Evolutionary conservation across 2,113 vertebrate species (phyloP).

Genomic region (Myotis lucifugus): DNA sequence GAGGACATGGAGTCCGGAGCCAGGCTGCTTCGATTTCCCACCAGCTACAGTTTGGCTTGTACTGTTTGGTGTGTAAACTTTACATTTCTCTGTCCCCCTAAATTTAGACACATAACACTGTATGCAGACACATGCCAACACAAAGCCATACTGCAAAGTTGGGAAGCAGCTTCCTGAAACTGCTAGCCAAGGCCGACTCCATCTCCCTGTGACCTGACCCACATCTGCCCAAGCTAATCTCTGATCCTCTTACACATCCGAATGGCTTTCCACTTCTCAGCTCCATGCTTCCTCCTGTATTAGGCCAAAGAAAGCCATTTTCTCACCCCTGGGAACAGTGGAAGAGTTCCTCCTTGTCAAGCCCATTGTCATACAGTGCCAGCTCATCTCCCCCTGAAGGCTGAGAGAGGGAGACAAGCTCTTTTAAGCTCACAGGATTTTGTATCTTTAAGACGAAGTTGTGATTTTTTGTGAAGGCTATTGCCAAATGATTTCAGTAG

Average conservation of each 20-base stretch:
- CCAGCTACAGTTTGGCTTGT: neutral
- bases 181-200: fast-evolving
- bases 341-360: neutral
- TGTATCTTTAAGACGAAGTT: neutral
- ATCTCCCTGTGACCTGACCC: fast-evolving
- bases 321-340: neutral
- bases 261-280: neutral
- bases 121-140: neutral
- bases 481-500: neutral
- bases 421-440: neutral
- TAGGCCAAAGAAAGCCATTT: neutral
- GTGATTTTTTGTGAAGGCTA: neutral
- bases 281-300: neutral
- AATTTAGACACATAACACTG: no score
- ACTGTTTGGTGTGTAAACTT: neutral
- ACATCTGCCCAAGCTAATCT: neutral
- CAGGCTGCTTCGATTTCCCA: neutral
- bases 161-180: neutral
- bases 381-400: neutral
- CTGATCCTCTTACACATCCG: neutral
- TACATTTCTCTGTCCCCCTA: neutral
- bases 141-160: neutral
- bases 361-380: neutral
- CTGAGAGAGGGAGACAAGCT: neutral
- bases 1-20: neutral